Conservation (phyloP, 1,140 invertebrate species). For the Agrilus planipennis region DNA sequence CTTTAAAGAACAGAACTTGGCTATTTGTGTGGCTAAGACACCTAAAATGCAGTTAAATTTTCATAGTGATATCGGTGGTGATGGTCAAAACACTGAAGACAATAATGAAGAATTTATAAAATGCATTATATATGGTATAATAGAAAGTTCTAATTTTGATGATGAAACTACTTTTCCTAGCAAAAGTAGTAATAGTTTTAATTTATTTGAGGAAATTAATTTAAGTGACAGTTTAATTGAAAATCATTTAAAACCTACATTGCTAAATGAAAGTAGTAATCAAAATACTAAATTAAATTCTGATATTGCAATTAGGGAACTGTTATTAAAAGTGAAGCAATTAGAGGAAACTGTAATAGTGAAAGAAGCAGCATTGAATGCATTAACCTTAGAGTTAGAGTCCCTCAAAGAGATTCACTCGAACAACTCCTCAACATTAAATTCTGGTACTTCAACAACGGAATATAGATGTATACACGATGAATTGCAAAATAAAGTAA, state of each 20-base stretch:
- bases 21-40: too few relatives aligned
- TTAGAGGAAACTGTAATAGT: slow-evolving; percentile 32
- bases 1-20: too few relatives aligned
- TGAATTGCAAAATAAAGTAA: slow-evolving; percentile 32
- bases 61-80: too few relatives aligned
- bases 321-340: slow-evolving; percentile 29
- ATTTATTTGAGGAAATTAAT: slow-evolving; percentile 29
- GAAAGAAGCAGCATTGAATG: slow-evolving; percentile 35
- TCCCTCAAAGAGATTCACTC: slow-evolving; percentile 27
- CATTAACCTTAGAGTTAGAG: slow-evolving; percentile 35
- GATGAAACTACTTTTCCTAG: too few relatives aligned
- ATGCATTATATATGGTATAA: too few relatives aligned
- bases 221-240: slow-evolving; percentile 27
- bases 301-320: slow-evolving; percentile 11
- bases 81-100: too few relatives aligned
- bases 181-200: slow-evolving; percentile 26
- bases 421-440: slow-evolving; percentile 28
- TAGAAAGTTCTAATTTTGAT: too few relatives aligned
- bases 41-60: too few relatives aligned
- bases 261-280: too few relatives aligned
- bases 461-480: slow-evolving; percentile 40
- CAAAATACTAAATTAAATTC: slow-evolving; percentile 2
- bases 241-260: slow-evolving; percentile 13
- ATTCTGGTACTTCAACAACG: slow-evolving; percentile 34
- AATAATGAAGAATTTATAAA: too few relatives aligned